Evolutionary conservation across 2,888 invertebrate genomes (phyloP), one percentile per base, ranked within the genome.

Genomic region (Eledone cirrhosa): DNA sequence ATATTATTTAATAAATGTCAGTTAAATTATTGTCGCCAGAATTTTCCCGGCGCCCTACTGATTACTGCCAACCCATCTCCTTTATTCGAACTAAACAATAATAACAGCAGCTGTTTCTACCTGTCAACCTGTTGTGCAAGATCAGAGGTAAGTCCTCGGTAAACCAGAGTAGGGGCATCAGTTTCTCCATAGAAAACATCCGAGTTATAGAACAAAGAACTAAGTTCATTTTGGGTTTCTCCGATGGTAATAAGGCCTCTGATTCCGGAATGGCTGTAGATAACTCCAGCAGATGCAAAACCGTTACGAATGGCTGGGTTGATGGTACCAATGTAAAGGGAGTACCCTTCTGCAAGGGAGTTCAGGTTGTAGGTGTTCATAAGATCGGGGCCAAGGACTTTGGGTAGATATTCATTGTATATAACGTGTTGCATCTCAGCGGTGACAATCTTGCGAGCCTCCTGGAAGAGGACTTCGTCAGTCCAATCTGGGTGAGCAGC

Each of bases 381-480:
- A 24, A 95, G 95, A 85, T 95, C 95, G 94, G 95, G 96, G 8
- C 97, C 97, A 19, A 98, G 93, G 75, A 99, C 92, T 78, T 97
- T 80, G 11, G 98, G 98, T 78, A 99, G 91, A 78, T 87, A 91
- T 82, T 92, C 90, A 69, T 85, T 86, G 84, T 88, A 91, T 13
- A 89, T 86, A 48, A 91, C 11, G 16, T 79, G 77, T 76, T 83
- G 82, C 67, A 81, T 59, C 72, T 81, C 79, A 14, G 78, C 82
- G 1, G 72, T 72, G n/a, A 82, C 79, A 22, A 83, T 80, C 77
- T 79, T 81, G 27, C 84, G 78, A 3, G 84, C 79, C 29, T 83
- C 82, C 53, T 84, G 82, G 79, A 81, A 85, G n/a, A 83, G 14
- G 14, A 19, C 77, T 72, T 85, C 83, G 78, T 83, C 81, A 29